A percentile compares a stretch with the other conserved stretches of the same genome.
These are phyloP conservation scores for pig (Sus scrofa) DNA, from an alignment of 2,113 vertebrate genomes.

Conservation along the genomic window T2T-Sscrofa CM000826.6:155917001-155917500, in stretches of 20 bases:
- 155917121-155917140: background rate
- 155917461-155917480: fast-evolving
- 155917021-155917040: too few relatives aligned
- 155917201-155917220: fast-evolving
- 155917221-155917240: background rate
- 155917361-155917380: fast-evolving
- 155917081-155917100: background rate
- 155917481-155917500: background rate
- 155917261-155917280: background rate
- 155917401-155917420: background rate
- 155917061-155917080: too few relatives aligned
- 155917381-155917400: fast-evolving
- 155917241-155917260: background rate
- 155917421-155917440: fast-evolving
- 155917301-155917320: background rate
- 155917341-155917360: background rate
- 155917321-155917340: too few relatives aligned
- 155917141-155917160: background rate
- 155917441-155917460: background rate
- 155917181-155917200: too few relatives aligned
- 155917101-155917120: background rate
- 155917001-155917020: too few relatives aligned
- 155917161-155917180: too few relatives aligned
- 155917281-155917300: background rate
- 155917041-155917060: background rate